These are phyloP conservation scores for Drosophila multiciliata DNA, from an alignment of 2,888 invertebrate genomes.

Conservation along the genomic window DNA sequence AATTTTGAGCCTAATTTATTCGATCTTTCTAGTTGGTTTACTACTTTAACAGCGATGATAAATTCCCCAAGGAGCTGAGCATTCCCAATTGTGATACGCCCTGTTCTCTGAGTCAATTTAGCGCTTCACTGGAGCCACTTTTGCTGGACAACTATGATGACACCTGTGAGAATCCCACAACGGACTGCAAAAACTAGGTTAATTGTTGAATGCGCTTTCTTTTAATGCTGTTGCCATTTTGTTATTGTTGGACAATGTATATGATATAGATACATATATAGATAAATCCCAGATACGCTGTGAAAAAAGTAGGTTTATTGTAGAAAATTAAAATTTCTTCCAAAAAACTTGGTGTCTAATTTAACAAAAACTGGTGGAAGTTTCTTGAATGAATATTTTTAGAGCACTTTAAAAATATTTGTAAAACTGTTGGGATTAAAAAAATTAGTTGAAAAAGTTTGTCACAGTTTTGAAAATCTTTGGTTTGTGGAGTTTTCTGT, in stretches of 20 bases:
- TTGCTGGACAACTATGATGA: constrained; percentile 89
- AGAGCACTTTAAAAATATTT: neutral
- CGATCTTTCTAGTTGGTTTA: constrained; percentile 87
- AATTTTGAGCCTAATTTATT: neutral
- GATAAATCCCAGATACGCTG: constrained; percentile 5
- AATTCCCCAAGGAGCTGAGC: constrained; percentile 86
- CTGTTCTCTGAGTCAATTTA: constrained; percentile 87
- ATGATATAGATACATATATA: neutral
- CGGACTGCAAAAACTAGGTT: constrained; percentile 71
- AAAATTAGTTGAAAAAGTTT: neutral
- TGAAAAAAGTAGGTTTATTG: neutral
- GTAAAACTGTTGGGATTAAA: neutral
- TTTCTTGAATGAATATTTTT: neutral
- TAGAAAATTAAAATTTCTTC: neutral
- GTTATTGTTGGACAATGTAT: constrained; percentile 31
- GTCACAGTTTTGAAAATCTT: neutral
- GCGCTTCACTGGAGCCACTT: constrained; percentile 86
- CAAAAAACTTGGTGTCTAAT: neutral
- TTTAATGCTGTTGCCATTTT: constrained; percentile 18
- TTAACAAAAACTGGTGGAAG: neutral
- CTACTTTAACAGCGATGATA: constrained; percentile 87
- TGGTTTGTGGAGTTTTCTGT: neutral
- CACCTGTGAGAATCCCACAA: constrained; percentile 86
- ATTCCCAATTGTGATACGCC: constrained; percentile 88
- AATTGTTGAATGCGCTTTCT: neutral